These are phyloP conservation scores for Pygoscelis antarcticus DNA, from an alignment of 2,113 vertebrate genomes.

Conservation along the genomic window DNA sequence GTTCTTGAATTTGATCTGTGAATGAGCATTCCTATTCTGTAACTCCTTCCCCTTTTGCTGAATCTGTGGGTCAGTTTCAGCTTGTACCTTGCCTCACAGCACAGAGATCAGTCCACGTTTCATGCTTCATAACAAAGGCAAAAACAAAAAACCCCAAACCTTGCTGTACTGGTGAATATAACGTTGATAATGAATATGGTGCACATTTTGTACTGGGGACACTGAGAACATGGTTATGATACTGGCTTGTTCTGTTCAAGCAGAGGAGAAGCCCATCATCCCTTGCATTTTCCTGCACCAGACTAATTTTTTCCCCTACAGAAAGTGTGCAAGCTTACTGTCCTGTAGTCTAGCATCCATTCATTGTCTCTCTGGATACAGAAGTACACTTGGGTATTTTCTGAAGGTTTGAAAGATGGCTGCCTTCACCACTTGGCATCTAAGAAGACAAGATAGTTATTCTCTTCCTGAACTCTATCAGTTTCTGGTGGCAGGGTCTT, in stretches of 20 bases:
- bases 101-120: rapidly evolving
- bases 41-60: background rate
- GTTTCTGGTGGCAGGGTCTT: background rate
- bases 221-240: background rate
- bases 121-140: background rate
- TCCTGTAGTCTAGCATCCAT: background rate
- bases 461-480: background rate
- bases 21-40: background rate
- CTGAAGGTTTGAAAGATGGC: background rate
- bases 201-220: background rate
- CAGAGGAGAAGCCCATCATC: background rate
- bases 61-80: background rate
- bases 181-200: background rate
- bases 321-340: background rate
- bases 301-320: background rate
- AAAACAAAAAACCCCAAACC: background rate
- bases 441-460: background rate
- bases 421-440: background rate
- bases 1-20: background rate
- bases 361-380: background rate
- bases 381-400: background rate
- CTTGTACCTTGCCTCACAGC: background rate
- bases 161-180: background rate
- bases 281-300: background rate
- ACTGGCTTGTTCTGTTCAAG: background rate